Evolutionary conservation across 2,113 vertebrate genomes (phyloP).

Genomic region (Etia nguti): DNA sequence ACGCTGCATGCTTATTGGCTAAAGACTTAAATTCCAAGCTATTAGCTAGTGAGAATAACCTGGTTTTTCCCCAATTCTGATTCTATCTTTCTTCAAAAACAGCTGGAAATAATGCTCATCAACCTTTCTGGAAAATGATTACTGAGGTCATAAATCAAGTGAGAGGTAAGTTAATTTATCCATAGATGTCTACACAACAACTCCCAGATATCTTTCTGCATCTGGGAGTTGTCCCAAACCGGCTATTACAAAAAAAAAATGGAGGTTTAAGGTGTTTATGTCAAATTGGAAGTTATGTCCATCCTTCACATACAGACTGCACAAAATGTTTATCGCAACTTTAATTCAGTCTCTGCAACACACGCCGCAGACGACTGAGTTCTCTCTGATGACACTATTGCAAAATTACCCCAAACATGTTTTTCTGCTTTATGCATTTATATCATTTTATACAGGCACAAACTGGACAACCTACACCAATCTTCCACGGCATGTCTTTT

Average conservation of each 20-base stretch:
- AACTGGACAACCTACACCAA: neutral
- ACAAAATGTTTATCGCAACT: neutral
- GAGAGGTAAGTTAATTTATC: neutral
- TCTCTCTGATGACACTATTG: neutral
- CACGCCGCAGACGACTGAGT: neutral
- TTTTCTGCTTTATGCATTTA: neutral
- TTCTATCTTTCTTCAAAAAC: neutral
- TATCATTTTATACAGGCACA: neutral
- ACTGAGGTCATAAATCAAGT: rapidly evolving
- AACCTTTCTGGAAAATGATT: neutral
- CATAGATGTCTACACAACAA: neutral
- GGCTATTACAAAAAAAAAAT: neutral
- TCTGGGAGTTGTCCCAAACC: neutral
- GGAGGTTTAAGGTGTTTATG: neutral
- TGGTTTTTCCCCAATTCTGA: neutral
- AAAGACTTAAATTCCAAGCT: neutral
- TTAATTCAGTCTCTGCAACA: neutral
- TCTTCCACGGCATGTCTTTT: neutral
- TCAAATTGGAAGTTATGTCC: neutral
- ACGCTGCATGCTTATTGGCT: rapidly evolving
- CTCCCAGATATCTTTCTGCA: rapidly evolving
- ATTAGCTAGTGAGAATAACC: neutral
- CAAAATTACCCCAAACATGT: neutral
- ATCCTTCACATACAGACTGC: neutral
- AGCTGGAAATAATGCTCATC: neutral